Evolutionary conservation across 2,113 vertebrate species (phyloP), one percentile per base, ranked within the genome.

Genomic region (Sterna hirundo): DNA sequence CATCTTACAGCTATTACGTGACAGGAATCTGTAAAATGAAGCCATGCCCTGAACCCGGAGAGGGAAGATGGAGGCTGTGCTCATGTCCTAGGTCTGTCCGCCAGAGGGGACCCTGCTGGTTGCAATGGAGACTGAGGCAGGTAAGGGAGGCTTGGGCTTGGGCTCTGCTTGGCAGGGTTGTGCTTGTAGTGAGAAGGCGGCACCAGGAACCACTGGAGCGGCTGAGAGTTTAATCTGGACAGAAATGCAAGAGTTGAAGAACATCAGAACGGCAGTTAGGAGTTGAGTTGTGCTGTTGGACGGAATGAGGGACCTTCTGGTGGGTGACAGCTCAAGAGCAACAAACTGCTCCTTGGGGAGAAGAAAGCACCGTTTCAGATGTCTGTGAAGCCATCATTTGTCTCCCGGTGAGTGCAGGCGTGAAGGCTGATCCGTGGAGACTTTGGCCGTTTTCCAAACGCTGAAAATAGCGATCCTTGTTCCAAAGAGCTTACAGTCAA

Each of bases 201-300:
- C 51, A 47, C 10, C 34, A 62, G 34, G 55, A 91, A 9, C 25
- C 6, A 2, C 62, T 0, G 0, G 2, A 38, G 17, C 0, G 0
- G 17, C 74, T 65, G 46, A 21, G 54, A 65, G 20, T 40, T 90
- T 40, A 60, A 52, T 88, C 30, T 80, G 49, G 34, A 38, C 9
- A 64, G 49, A 76, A 88, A 42, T 2, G 1, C 15, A 71, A 10
- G 15, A 13, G 32, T 7, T 51, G 61, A 46, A 47, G 32, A 88
- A 15, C 6, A 64, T 47, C 70, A 76, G 76, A 86, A 61, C 52
- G 34, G 23, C 61, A 38, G 25, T n/a, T 21, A 68, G n/a, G 52
- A 83, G 36, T 32, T 58, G 64, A 72, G 57, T 0, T 51, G 42
- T 83, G 80, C 51, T 84, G 30, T 32, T 26, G 69, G 25, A 84